Percentiles rank a stretch among this genome's conserved stretches.
phyloP scores from a whole-genome alignment of 1,140 invertebrate genomes.

The Papilio aristodemus region DNA sequence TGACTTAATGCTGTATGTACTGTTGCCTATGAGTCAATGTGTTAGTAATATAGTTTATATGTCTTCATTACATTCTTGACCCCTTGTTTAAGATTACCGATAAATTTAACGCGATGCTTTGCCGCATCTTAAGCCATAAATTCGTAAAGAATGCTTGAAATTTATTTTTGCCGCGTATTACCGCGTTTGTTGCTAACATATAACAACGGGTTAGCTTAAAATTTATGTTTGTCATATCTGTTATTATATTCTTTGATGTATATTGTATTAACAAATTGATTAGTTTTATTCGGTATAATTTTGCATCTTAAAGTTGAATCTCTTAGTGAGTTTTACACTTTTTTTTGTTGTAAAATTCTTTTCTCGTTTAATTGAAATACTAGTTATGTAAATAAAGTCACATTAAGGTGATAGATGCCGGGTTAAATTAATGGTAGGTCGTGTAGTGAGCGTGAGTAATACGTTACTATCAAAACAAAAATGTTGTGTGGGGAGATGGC shows the following conservation, averaged over 20 bases:
- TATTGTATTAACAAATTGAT: neutral
- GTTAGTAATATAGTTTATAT: neutral
- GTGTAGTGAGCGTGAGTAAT: neutral
- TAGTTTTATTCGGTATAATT: neutral
- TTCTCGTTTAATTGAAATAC: neutral
- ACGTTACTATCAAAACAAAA: constrained; percentile 1
- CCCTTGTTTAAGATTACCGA: too few species aligned
- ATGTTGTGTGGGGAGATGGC: constrained; percentile 5
- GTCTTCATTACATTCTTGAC: too few species aligned
- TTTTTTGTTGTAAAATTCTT: neutral
- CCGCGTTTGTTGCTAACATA: too few species aligned
- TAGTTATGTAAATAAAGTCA: neutral
- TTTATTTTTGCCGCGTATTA: too few species aligned
- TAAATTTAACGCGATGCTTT: too few species aligned
- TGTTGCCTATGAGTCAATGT: neutral
- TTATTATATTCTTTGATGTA: neutral
- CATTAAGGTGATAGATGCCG: neutral
- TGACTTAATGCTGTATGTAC: too few species aligned
- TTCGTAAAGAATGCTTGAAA: too few species aligned
- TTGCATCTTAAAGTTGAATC: constrained; percentile 1
- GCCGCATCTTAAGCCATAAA: too few species aligned
- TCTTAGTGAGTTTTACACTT: neutral
- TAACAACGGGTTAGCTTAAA: neutral
- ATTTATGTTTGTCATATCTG: neutral
- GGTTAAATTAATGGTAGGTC: constrained; percentile 5